Evolutionary conservation across 2,888 invertebrate species (phyloP).

Genomic region (Pyrrhosoma nymphula): DNA sequence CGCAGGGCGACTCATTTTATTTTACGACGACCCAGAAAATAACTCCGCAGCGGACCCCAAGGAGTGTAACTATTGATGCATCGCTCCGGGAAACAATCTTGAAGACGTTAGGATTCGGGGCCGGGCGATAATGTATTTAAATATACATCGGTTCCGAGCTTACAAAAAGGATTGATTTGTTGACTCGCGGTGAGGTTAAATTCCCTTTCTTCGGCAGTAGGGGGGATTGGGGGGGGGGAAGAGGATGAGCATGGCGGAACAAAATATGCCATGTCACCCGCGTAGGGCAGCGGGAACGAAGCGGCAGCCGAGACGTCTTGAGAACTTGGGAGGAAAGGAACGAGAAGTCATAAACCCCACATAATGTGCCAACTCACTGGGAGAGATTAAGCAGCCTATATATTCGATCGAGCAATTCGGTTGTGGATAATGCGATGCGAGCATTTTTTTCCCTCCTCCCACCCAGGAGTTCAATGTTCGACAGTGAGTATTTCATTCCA

Average conservation of each 20-base stretch:
- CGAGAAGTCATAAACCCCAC: not conserved
- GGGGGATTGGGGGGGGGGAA: not conserved
- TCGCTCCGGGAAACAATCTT: slow-evolving; percentile 21
- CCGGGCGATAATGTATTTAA: not conserved
- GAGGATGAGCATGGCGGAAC: not conserved
- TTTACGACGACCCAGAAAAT: not conserved
- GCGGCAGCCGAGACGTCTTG: not conserved
- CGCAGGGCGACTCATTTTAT: not conserved
- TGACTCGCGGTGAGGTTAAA: not conserved
- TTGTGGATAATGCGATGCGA: not conserved
- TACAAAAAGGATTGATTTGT: slow-evolving; percentile 31
- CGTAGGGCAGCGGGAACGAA: not conserved
- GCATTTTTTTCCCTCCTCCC: not conserved
- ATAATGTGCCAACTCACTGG: slow-evolving; percentile 24
- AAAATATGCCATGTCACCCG: slow-evolving; percentile 25
- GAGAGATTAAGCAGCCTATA: slow-evolving; percentile 36
- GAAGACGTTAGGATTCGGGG: slow-evolving; percentile 15
- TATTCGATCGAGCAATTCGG: slow-evolving; percentile 38
- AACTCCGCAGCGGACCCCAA: not conserved
- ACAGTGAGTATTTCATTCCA: slow-evolving; percentile 18
- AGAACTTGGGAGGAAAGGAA: not conserved
- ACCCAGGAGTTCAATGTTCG: not conserved
- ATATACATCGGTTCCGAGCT: not conserved
- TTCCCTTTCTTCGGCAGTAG: not conserved
- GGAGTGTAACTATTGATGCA: slow-evolving; percentile 13